Base-by-base conservation (phyloP, 2,797 vertebrate genomes). In the Naso thynnoides region DNA sequence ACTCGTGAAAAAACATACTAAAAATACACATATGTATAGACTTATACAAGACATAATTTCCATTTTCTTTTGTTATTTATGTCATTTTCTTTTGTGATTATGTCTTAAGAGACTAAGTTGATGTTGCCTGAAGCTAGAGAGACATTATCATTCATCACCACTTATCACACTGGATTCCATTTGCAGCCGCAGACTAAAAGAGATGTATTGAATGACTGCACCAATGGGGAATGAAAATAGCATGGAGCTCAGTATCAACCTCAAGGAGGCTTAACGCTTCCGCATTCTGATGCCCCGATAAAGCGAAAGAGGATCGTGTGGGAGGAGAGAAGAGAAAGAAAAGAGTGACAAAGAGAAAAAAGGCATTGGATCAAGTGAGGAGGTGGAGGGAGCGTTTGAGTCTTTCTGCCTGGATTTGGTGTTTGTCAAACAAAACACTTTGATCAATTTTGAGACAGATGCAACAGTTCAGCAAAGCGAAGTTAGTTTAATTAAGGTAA, bases 251-350 rank as follows among this genome's bases (percentile, higher is more conserved):
- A 67, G 74, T 81, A 83, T 89, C 78, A 88, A 78, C 86, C 79
- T 91, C 82, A 85, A 87, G 90, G 70, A 84, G 80, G 85, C 89
- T 91, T 81, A 81, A 76, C 53, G 47, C 76, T 77, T 86, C 78
- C 47, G 42, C 74, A 82, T 85, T 83, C 55, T 81, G 73, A 85
- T 85, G 82, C 77, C 56, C 76, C 19, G 80, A 89, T 89, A 86
- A 85, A 82, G 64, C 3, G 44, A 83, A 82, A 83, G 78, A 81
- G 73, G 75, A 82, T 78, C 33, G 27, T 18, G 77, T 65, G 73
- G 73, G 78, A 73, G 82, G 74, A 81, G 67, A 73, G 62, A n/a
- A 77, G 49, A 69, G 53, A 76, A 21, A 73, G 45, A 75, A 62
- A 62, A 63, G 56, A 76, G 63, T 61, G 80, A 69, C 53, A 71